Evolutionary conservation across 2,888 invertebrate genomes (phyloP).

Genomic region (Cancer borealis): DNA sequence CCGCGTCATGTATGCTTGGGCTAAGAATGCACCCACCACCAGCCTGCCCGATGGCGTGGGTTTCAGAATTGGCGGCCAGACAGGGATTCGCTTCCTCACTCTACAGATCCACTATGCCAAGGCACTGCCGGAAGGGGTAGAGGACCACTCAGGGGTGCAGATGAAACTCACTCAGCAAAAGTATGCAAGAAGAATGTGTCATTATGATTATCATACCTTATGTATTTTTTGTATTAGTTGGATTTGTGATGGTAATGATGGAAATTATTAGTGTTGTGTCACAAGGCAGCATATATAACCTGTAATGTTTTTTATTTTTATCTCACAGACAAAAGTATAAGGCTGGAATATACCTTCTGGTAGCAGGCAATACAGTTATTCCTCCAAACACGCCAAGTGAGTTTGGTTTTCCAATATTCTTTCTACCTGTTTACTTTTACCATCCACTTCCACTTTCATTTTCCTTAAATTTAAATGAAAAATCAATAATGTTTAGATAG

Average conservation of each 20-base stretch:
- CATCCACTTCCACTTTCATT: background rate
- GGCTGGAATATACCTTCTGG: constrained; percentile 80
- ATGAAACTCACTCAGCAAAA: constrained; percentile 70
- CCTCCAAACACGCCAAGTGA: constrained; percentile 79
- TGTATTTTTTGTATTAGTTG: too few species aligned
- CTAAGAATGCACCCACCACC: constrained; percentile 83
- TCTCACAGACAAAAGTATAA: constrained; percentile 78
- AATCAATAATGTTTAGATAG: too few species aligned
- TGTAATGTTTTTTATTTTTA: constrained; percentile 8
- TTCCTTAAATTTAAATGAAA: too few species aligned
- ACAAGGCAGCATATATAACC: background rate
- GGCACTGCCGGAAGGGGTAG: constrained; percentile 78
- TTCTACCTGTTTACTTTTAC: background rate
- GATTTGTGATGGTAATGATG: too few species aligned
- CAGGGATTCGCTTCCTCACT: constrained; percentile 82
- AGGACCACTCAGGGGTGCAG: constrained; percentile 76
- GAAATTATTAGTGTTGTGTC: too few species aligned
- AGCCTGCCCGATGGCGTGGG: constrained; percentile 82
- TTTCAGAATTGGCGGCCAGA: constrained; percentile 82
- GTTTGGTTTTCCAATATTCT: constrained; percentile 44
- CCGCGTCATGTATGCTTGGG: constrained; percentile 84
- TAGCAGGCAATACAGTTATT: constrained; percentile 79
- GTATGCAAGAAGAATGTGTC: background rate
- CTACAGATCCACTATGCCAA: constrained; percentile 83
- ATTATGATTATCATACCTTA: background rate